These are phyloP conservation scores for Urocolius indicus DNA, from an alignment of 2,113 vertebrate genomes.

Conservation along the genomic window DNA sequence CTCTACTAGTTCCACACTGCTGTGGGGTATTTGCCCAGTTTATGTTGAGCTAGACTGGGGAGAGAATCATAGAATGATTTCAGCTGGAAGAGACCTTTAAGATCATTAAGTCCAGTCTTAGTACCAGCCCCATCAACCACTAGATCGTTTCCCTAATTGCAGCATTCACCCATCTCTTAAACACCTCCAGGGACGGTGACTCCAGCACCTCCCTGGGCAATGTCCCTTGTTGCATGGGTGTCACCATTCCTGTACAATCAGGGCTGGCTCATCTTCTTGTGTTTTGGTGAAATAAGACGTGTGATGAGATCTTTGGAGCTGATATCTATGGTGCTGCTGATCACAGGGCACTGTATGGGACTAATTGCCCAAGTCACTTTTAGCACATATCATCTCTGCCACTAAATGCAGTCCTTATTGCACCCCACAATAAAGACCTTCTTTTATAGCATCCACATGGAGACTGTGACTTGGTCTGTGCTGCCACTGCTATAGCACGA, in stretches of 20 bases:
- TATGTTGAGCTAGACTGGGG: not conserved
- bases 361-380: not conserved
- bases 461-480: not conserved
- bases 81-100: no score
- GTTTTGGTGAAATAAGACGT: fast-evolving
- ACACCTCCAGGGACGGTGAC: no score
- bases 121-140: no score
- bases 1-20: not conserved
- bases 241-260: not conserved
- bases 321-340: not conserved
- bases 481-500: fast-evolving
- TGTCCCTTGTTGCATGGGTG: not conserved
- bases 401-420: not conserved
- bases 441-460: not conserved
- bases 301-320: not conserved
- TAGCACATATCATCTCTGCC: fast-evolving
- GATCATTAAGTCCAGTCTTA: no score
- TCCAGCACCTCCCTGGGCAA: not conserved
- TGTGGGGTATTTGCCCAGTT: not conserved
- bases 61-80: not conserved
- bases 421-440: not conserved
- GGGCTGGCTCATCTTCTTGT: not conserved
- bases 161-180: no score
- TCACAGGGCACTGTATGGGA: fast-evolving
- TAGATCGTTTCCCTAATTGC: no score